phyloP scores from a whole-genome alignment of 2,797 vertebrate genomes.

The Mormyrops boulengeri region DNA sequence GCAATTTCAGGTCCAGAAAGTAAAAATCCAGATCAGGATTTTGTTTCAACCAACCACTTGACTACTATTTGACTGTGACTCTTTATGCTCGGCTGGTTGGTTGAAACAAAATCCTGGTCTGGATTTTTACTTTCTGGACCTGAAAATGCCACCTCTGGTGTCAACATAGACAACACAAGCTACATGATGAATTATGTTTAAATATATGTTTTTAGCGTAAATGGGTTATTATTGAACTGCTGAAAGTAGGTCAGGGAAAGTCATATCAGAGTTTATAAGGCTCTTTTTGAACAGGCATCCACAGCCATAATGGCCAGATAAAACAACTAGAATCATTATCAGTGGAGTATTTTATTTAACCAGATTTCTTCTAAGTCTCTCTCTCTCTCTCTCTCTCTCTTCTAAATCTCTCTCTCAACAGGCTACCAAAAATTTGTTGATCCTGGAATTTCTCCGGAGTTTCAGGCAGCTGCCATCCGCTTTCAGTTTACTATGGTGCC shows the following conservation, averaged over 20 bases:
- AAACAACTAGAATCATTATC: neutral
- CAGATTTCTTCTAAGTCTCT: neutral
- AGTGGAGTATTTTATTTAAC: neutral
- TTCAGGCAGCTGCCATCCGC: slow-evolving; percentile 63
- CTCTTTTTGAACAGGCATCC: neutral
- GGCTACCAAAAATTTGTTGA: slow-evolving; percentile 84
- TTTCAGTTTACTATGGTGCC: slow-evolving; percentile 84
- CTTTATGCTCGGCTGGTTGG: too few species aligned
- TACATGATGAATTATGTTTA: neutral
- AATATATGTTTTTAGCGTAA: neutral
- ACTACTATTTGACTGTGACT: too few species aligned
- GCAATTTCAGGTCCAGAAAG: too few species aligned
- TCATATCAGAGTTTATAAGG: neutral
- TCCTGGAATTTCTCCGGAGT: slow-evolving; percentile 82
- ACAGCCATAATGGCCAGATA: neutral
- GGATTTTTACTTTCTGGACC: too few species aligned
- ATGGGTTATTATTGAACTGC: neutral
- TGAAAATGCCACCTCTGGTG: neutral
- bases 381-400: neutral
- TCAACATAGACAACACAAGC: neutral
- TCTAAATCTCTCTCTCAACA: slow-evolving; percentile 34
- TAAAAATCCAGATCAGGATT: too few species aligned
- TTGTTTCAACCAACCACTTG: too few species aligned
- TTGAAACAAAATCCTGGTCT: too few species aligned
- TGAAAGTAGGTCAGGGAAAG: neutral